These are phyloP conservation scores for Holothuria glaberrima DNA, from an alignment of 35 echinoderm and acorn worm genomes.

Conservation along the genomic window DNA sequence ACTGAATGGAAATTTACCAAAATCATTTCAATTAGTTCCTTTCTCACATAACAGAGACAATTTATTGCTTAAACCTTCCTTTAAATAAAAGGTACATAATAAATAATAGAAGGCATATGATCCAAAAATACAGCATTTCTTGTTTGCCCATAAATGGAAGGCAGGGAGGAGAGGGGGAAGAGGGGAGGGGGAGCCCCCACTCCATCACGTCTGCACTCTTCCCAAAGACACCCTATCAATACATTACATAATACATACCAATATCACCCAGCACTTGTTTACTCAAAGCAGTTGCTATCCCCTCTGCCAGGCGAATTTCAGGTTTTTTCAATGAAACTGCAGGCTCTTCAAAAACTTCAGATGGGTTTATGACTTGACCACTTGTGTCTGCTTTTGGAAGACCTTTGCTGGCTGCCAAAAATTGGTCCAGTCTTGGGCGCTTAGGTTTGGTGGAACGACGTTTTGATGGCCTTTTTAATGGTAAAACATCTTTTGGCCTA, in stretches of 20 bases:
- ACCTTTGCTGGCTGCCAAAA: slow-evolving; percentile 48
- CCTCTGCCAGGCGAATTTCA: slow-evolving; percentile 80
- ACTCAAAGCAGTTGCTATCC: slow-evolving; percentile 67
- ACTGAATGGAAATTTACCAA: no score
- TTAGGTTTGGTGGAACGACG: slow-evolving; percentile 19
- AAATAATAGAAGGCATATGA: no score
- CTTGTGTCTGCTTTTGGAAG: neutral
- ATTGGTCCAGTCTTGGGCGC: slow-evolving; percentile 54
- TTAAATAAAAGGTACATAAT: no score
- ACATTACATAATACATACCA: slow-evolving; percentile 1
- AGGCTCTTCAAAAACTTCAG: slow-evolving; percentile 78
- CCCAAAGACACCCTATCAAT: no score
- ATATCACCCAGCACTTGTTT: neutral
- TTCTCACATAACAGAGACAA: no score
- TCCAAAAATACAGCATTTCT: no score
- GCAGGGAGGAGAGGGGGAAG: no score
- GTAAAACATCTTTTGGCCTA: slow-evolving; percentile 38
- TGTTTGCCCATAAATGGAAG: no score
- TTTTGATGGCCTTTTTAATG: slow-evolving; percentile 70
- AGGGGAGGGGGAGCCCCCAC: no score
- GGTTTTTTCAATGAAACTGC: slow-evolving; percentile 62
- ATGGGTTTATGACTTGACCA: slow-evolving; percentile 12
- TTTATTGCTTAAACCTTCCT: no score
- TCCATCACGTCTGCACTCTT: no score
- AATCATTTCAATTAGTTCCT: no score